Percentiles rank a stretch among this genome's conserved stretches.
phyloP scores from a whole-genome alignment of 2,888 invertebrate genomes.

The Tinea pellionella region DNA sequence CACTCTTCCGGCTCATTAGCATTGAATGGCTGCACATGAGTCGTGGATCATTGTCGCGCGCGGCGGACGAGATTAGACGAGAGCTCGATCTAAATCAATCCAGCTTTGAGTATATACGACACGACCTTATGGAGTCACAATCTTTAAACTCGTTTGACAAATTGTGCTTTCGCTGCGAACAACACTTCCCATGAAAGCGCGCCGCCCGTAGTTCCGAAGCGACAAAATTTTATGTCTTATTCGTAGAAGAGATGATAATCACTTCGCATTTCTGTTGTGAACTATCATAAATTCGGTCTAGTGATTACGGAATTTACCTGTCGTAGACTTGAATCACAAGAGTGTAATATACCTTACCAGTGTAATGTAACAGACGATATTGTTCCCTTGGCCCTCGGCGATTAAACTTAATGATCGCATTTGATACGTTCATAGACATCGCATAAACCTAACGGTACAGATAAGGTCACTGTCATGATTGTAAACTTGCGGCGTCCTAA shows the following conservation, averaged over 20 bases:
- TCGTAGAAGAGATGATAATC: neutral
- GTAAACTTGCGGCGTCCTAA: neutral
- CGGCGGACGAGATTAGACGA: conserved; percentile 36
- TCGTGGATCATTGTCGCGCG: conserved; percentile 47
- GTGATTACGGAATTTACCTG: neutral
- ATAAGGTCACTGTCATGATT: conserved; percentile 9
- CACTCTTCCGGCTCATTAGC: conserved; percentile 63
- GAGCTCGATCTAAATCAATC: conserved; percentile 54
- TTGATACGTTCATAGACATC: conserved; percentile 42
- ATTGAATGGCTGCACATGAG: conserved; percentile 59
- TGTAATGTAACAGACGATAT: conserved; percentile 23
- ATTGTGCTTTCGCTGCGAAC: conserved; percentile 1
- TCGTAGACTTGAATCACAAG: neutral
- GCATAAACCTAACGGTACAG: conserved; percentile 5
- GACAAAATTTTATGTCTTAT: neutral
- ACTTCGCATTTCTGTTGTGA: neutral
- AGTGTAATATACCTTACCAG: neutral
- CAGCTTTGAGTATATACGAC: conserved; percentile 16
- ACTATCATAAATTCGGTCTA: neutral
- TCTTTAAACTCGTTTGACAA: conserved; percentile 3
- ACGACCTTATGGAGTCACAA: neutral
- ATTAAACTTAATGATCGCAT: conserved; percentile 55
- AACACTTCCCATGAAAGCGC: neutral
- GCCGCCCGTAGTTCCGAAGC: neutral
- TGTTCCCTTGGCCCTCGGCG: conserved; percentile 47